Percentiles rank a stretch among this genome's conserved stretches.
Conservation (phyloP, 2,888 invertebrate species). For the Spilarctia lutea region DNA sequence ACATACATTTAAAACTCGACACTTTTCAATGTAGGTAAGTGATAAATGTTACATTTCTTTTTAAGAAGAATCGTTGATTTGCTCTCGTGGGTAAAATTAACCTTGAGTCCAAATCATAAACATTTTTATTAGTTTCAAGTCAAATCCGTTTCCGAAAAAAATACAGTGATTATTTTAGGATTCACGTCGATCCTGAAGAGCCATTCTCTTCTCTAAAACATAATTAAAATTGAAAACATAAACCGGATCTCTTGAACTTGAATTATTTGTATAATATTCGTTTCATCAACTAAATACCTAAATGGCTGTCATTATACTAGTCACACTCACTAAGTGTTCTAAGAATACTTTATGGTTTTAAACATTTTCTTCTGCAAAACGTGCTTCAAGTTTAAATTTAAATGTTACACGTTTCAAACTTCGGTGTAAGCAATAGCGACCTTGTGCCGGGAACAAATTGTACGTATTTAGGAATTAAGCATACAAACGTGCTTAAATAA, state of each 20-base stretch:
- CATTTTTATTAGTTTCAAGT: neutral
- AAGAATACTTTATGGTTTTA: conserved; percentile 32
- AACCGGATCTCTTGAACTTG: neutral
- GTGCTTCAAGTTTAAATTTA: conserved; percentile 22
- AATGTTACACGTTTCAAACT: conserved; percentile 29
- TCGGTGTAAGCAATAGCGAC: conserved; percentile 20
- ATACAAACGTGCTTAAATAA: conserved; percentile 37
- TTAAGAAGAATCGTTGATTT: neutral
- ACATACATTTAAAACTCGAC: neutral
- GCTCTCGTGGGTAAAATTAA: neutral
- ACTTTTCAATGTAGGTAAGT: neutral
- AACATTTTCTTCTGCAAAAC: conserved; percentile 31
- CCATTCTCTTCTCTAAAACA: neutral
- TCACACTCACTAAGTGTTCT: conserved; percentile 28
- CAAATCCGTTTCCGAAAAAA: neutral
- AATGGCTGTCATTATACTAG: neutral
- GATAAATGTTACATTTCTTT: neutral
- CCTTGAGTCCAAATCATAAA: neutral
- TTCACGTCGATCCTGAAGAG: neutral
- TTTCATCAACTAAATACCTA: neutral
- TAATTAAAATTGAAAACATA: neutral
- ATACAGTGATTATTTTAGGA: too few species aligned
- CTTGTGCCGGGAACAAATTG: conserved; percentile 29
- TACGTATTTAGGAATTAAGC: conserved; percentile 20
- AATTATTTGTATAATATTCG: neutral